Evolutionary conservation across 2,888 invertebrate genomes (phyloP).

Genomic region (Ceriagrion tenellum): DNA sequence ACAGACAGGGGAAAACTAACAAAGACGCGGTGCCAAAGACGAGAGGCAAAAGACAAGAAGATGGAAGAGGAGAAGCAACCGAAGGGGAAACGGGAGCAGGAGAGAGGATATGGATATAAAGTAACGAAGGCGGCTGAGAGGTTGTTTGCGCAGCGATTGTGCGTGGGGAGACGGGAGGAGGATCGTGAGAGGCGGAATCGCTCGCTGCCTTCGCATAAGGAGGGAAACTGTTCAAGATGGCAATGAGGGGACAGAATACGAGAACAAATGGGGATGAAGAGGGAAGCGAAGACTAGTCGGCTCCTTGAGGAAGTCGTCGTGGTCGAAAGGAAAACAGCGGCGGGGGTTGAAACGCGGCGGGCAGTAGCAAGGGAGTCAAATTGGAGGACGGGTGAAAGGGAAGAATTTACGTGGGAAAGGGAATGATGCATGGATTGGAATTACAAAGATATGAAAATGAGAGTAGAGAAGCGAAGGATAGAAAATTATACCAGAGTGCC

Average conservation of each 20-base stretch:
- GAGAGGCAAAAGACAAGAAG: not conserved
- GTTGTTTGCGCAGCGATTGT: not conserved
- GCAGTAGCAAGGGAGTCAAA: not conserved
- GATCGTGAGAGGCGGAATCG: not conserved
- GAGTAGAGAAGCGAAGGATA: too few relatives aligned
- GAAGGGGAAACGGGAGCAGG: not conserved
- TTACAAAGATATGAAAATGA: not conserved
- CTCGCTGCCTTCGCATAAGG: not conserved
- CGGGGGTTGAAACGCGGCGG: not conserved
- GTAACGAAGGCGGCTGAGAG: not conserved
- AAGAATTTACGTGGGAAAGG: not conserved
- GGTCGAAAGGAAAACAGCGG: not conserved
- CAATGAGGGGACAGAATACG: slow-evolving; percentile 1
- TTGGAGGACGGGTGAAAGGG: not conserved
- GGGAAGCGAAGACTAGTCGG: not conserved
- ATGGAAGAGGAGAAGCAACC: not conserved
- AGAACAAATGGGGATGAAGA: not conserved
- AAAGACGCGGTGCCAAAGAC: not conserved
- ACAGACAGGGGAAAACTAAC: too few relatives aligned
- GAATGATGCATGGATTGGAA: not conserved
- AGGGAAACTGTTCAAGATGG: not conserved
- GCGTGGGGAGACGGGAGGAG: not conserved
- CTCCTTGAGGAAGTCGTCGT: not conserved
- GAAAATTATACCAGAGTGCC: too few relatives aligned
- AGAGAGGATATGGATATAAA: not conserved